Evolutionary conservation across 1,140 invertebrate species (phyloP).

Genomic region (Manduca sexta): DNA sequence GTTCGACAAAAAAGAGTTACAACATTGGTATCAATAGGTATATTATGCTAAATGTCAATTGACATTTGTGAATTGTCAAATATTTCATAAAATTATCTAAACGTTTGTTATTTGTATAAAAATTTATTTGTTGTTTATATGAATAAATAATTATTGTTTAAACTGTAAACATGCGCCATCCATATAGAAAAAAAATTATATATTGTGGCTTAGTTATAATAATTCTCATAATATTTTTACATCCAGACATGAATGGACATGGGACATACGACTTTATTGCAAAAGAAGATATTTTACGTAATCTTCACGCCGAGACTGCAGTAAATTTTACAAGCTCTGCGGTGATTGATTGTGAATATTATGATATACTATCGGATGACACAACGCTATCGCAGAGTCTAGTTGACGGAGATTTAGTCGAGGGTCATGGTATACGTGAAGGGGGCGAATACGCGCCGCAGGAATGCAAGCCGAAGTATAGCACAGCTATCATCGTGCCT

Average conservation of each 20-base stretch:
- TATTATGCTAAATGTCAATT: no score
- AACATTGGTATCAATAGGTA: no score
- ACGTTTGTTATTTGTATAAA: no score
- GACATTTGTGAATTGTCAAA: no score
- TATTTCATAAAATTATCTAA: no score
- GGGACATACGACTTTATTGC: conserved; percentile 45
- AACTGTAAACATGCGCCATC: conserved; percentile 30
- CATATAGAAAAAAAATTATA: conserved; percentile 44
- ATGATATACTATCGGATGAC: conserved; percentile 44
- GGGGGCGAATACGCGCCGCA: conserved; percentile 53
- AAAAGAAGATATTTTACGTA: conserved; percentile 43
- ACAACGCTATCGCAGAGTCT: conserved; percentile 38
- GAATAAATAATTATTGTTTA: not conserved
- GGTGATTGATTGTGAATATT: conserved; percentile 49
- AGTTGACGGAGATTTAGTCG: conserved; percentile 45
- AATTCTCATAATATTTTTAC: conserved; percentile 42
- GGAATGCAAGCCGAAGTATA: conserved; percentile 59
- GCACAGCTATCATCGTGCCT: conserved; percentile 65
- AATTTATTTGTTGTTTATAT: no score
- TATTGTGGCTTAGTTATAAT: conserved; percentile 29
- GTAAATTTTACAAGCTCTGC: conserved; percentile 48
- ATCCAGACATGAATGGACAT: conserved; percentile 41
- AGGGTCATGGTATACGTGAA: conserved; percentile 48
- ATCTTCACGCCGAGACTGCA: conserved; percentile 33
- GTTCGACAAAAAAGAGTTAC: no score